phyloP scores from a whole-genome alignment of 2,797 vertebrate genomes.

The Zonotrichia albicollis region DNA sequence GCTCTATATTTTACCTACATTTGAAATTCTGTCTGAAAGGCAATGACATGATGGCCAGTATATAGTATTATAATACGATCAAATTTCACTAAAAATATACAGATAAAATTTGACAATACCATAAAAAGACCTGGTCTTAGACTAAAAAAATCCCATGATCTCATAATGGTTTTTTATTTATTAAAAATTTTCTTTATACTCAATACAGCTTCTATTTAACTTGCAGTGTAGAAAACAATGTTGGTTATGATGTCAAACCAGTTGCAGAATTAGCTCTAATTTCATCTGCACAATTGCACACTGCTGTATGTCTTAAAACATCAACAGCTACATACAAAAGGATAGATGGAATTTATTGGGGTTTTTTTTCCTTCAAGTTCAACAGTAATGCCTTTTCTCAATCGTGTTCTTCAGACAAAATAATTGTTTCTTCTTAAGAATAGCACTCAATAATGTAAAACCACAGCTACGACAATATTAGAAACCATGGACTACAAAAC shows the following conservation, averaged over 20 bases:
- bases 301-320: not conserved
- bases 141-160: not conserved
- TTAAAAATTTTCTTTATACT: not conserved
- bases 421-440: not conserved
- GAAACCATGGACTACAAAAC: not conserved
- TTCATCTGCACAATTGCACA: not conserved
- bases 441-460: not conserved
- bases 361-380: not conserved
- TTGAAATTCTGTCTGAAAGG: not conserved
- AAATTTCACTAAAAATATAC: not conserved
- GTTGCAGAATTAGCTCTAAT: not conserved
- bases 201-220: not conserved
- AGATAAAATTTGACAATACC: not conserved
- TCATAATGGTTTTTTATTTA: not conserved
- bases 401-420: not conserved
- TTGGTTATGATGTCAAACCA: not conserved
- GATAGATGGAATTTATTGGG: rapidly evolving
- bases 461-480: not conserved
- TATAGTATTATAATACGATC: not conserved
- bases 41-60: not conserved
- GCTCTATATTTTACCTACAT: not conserved
- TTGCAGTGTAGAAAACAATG: not conserved
- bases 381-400: not conserved
- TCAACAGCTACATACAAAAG: not conserved
- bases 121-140: not conserved